These are phyloP conservation scores for Eupithecia dodoneata DNA, from an alignment of 2,888 invertebrate genomes.

Conservation along the genomic window DNA sequence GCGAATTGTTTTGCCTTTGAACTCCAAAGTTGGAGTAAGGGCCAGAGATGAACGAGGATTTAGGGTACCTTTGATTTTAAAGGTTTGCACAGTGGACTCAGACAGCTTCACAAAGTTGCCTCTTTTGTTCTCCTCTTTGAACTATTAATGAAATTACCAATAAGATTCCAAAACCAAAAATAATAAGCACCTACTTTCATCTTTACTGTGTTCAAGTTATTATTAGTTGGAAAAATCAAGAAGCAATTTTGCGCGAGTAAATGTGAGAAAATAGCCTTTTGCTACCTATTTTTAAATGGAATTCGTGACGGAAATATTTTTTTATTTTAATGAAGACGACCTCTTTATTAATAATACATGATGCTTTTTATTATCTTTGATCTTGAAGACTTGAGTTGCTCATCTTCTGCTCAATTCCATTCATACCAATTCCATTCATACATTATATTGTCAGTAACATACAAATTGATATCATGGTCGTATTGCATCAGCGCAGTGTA, in stretches of 20 bases:
- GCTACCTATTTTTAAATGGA: conserved; percentile 29
- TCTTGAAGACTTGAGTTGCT: neutral
- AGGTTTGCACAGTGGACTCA: neutral
- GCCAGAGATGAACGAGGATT: neutral
- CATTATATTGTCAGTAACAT: too few species aligned
- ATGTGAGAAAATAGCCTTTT: conserved; percentile 32
- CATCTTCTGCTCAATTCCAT: too few species aligned
- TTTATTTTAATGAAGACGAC: conserved; percentile 49
- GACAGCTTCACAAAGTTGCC: neutral
- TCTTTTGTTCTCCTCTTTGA: neutral
- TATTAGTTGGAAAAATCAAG: conserved; percentile 14
- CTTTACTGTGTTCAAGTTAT: neutral
- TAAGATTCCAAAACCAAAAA: neutral
- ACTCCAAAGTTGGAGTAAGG: neutral
- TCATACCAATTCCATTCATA: too few species aligned
- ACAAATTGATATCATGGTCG: too few species aligned
- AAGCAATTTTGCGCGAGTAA: conserved; percentile 54
- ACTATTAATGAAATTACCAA: neutral
- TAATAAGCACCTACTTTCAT: neutral
- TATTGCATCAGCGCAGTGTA: neutral
- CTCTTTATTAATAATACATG: conserved; percentile 44
- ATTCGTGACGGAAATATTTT: conserved; percentile 49
- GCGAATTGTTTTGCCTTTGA: neutral
- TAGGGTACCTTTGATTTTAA: neutral
- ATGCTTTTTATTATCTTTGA: conserved; percentile 8